Evolutionary conservation across 1,140 invertebrate species (phyloP).

Genomic region (Procambarus clarkii): DNA sequence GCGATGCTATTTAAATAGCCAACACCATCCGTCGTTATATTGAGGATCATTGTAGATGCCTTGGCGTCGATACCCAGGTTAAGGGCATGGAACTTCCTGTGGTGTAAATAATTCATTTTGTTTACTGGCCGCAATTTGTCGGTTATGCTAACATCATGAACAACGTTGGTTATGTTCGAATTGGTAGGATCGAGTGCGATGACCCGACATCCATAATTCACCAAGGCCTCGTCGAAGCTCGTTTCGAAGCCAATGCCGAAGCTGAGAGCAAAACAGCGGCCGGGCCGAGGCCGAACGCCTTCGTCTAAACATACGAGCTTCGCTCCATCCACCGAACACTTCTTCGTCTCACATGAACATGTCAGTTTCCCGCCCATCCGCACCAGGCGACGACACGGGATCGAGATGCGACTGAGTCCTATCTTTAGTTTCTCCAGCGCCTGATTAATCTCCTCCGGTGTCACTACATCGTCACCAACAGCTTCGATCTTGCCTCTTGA

Average conservation of each 20-base stretch:
- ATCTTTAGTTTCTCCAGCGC: not conserved
- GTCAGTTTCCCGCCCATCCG: slow-evolving; percentile 27
- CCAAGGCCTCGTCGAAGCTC: slow-evolving; percentile 36
- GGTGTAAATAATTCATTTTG: not conserved
- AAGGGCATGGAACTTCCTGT: slow-evolving; percentile 32
- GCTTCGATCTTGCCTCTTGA: not conserved
- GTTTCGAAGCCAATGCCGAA: slow-evolving; percentile 59
- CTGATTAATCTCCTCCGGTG: not conserved
- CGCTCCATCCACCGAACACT: slow-evolving; percentile 23
- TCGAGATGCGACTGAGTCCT: slow-evolving; percentile 5
- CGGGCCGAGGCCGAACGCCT: slow-evolving; percentile 29
- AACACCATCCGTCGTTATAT: slow-evolving; percentile 29
- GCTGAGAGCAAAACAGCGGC: slow-evolving; percentile 32
- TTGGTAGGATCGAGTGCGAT: slow-evolving; percentile 55
- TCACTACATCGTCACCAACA: not conserved
- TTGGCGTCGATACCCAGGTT: slow-evolving; percentile 21
- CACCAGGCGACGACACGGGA: not conserved
- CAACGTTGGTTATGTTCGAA: slow-evolving; percentile 41
- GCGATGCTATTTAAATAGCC: not conserved
- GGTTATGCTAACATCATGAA: slow-evolving; percentile 8
- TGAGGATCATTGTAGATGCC: slow-evolving; percentile 5
- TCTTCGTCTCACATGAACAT: slow-evolving; percentile 34
- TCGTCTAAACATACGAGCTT: slow-evolving; percentile 52
- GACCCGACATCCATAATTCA: slow-evolving; percentile 46
- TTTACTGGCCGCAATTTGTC: not conserved